Base-by-base conservation (phyloP, 2,113 vertebrate genomes). In the Panthera leo region DNA sequence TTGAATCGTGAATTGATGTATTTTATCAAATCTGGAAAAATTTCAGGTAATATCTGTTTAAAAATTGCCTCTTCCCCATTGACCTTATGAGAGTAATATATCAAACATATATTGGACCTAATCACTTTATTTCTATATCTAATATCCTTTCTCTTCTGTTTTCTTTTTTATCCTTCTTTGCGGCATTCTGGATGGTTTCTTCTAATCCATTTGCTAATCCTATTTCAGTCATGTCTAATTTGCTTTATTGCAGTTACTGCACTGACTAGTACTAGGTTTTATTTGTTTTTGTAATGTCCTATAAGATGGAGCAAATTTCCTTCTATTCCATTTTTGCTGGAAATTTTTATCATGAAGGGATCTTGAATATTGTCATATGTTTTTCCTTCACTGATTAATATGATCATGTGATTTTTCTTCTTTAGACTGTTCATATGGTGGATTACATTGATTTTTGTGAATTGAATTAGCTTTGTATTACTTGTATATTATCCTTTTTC, bases 331-430 rank as follows among this genome's bases (percentile, higher is more conserved):
- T 73, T 73, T 88, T 92, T 91, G 82, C 10, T 36, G 58, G 18
- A 78, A 88, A 15, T 78, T 95, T 84, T 94, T 86, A 36, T 92
- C 27, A 94, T 39, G n/a, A 70, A 78, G 78, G 9, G 39, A 68
- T 92, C 61, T 88, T 95, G 48, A 92, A 92, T 83, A 84, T 76
- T 34, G 7, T 87, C 45, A 48, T 11, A 31, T 68, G 18, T 36
- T 82, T 76, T 91, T 73, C n/a, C 61, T 78, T 76, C 13, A 36
- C 63, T 12, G 6, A 23, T 45, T 58, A 12, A 85, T 55, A 29
- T 11, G 4, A 36, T 68, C 80, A 31, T 76, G 27, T 67, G 45
- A 3, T 36, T 58, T 51, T 95, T 51, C 55, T 95, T 85, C 31
- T 61, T 85, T 31, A 79, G 63, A 23, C 39, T 91, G 31, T 53